Conservation (phyloP, 2,888 invertebrate genomes). For the Tuberolachnus salignus region DNA sequence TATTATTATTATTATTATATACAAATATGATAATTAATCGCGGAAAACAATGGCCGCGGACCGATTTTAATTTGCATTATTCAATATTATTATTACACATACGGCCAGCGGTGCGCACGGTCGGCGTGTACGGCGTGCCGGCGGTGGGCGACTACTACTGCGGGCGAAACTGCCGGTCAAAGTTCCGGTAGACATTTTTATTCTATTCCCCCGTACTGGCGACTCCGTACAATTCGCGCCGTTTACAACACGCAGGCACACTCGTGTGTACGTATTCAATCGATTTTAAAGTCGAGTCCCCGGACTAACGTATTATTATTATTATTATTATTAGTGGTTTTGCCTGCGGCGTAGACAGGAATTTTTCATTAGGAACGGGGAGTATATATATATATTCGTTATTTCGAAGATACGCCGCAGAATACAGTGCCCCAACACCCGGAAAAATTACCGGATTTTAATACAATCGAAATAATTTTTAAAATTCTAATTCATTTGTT, state of each 20-base stretch:
- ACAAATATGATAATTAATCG: slow-evolving; percentile 55
- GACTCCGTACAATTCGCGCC: neutral
- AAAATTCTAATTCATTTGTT: too few relatives aligned
- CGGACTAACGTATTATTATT: too few relatives aligned
- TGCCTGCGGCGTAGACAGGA: too few relatives aligned
- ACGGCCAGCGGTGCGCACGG: slow-evolving; percentile 10
- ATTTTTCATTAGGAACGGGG: too few relatives aligned
- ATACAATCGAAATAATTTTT: too few relatives aligned
- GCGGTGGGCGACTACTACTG: too few relatives aligned
- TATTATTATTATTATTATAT: too few relatives aligned
- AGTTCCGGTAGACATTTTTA: slow-evolving; percentile 40
- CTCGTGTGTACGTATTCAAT: slow-evolving; percentile 9
- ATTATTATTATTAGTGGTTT: too few relatives aligned
- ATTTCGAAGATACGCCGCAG: too few relatives aligned
- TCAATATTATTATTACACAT: neutral
- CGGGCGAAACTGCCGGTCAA: slow-evolving; percentile 52
- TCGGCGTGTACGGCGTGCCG: neutral
- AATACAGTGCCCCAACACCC: too few relatives aligned
- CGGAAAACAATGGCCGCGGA: slow-evolving; percentile 49
- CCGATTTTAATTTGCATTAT: slow-evolving; percentile 54
- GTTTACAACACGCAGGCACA: neutral
- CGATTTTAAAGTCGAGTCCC: neutral
- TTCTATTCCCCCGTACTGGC: neutral
- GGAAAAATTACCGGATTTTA: too few relatives aligned
- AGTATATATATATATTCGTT: too few relatives aligned